These are phyloP conservation scores for Diadumene lineata DNA, from an alignment of 92 coral and sea anemone species.

Conservation along the genomic window DNA sequence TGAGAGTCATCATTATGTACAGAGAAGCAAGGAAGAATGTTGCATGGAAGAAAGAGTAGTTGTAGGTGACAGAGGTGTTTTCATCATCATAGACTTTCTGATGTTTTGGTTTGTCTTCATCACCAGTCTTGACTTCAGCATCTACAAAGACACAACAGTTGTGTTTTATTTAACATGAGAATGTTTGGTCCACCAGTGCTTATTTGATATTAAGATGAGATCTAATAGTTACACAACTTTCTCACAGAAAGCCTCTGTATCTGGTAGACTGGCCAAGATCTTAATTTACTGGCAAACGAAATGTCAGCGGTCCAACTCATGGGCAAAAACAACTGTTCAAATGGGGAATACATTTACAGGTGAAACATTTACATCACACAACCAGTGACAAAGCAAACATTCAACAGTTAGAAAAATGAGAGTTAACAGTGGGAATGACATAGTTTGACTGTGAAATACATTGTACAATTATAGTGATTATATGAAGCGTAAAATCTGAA, in stretches of 20 bases:
- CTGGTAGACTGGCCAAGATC: neutral
- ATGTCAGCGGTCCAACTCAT: neutral
- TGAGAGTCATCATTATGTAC: constrained; percentile 97
- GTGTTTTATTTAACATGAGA: neutral
- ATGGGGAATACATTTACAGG: no score
- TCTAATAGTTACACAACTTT: neutral
- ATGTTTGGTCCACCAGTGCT: no score
- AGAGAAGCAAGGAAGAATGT: constrained; percentile 95
- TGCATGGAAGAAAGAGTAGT: constrained; percentile 95
- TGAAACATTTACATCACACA: no score
- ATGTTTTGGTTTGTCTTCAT: constrained; percentile 60
- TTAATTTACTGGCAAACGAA: neutral
- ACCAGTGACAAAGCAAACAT: no score
- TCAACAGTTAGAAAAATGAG: neutral
- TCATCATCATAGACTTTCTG: constrained; percentile 95
- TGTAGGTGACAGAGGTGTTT: constrained; percentile 71
- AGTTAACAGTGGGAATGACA: neutral
- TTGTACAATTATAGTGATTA: no score
- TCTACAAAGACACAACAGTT: constrained; percentile 23
- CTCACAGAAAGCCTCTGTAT: neutral
- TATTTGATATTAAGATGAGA: neutral
- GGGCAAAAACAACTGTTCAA: neutral
- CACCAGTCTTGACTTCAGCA: constrained; percentile 48
- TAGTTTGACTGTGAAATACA: neutral
- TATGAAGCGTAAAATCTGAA: neutral